Evolutionary conservation across 1,140 invertebrate species (phyloP), one percentile per base, ranked within the genome.

Genomic region (Anthonomus grandis): DNA sequence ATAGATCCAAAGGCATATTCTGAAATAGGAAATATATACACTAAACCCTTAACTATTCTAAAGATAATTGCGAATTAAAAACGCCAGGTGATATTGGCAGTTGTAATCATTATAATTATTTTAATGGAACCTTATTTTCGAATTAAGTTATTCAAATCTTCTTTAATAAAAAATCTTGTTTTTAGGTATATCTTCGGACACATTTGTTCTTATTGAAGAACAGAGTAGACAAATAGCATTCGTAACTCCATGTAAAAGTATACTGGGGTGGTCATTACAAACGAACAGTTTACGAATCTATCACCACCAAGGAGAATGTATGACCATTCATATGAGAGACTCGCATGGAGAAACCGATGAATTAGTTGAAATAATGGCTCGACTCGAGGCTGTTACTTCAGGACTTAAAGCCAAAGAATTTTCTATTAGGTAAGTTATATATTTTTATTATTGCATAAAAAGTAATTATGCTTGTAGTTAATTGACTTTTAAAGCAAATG

Each of bases 191-290:
- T 94, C 91, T 15, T 80, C 86, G 9, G 93, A 96, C 67, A 89
- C 86, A 1, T 76, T 97, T 38, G 91, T 95, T 18, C 74, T 97
- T 9, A 82, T 97, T 36, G 93, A 97, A 73, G 86, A 93, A 67
- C 80, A 77, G 46, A 85, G 86, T 0, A 80, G 89, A 48, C 88
- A 93, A 72, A 88, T 93, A 19, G 83, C 96, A 8, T 93, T 95
- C 64, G 90, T 91, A 9, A 81, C 91, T 13, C 90, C 93, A 0
- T 92, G 89, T 63, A 83, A 83, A 62, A 84, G 86, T 19, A 82
- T 97, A 41, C 80, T 97, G 13, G 80, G 80, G 67, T 81, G 72
- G 74, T 76, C 71, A 59, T 71, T 69, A 58, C 76, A 68, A 50
- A 70, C 53, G 57, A 76, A 55, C 72, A 86, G 85, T 64, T 70